Evolutionary conservation across 2,113 vertebrate species (phyloP), one percentile per base, ranked within the genome.

Genomic region (Gymnorhina tibicen): DNA sequence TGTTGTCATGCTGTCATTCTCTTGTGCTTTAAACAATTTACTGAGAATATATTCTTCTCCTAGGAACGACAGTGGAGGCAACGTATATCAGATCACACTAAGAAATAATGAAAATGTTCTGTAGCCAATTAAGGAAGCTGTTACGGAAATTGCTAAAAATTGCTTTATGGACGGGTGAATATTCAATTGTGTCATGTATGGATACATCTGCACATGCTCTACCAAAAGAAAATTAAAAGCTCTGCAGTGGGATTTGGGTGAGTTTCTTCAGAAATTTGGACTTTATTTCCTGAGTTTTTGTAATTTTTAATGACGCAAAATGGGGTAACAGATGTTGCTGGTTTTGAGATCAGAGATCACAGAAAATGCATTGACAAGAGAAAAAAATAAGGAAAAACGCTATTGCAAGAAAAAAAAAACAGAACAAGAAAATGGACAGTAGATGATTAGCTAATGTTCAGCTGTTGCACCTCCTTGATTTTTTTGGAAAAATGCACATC

Each of bases 41-140:
- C 97, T 98, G 86, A 99, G 98, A 35, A 99, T 91, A 20, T 98
- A 97, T 72, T 99, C 98, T 41, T 99, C 99, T 93, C 98, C 99
- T 99, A 96, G 59, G 89, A 97, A 33, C 15, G 59, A 66, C n/a
- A 91, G 75, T 26, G 73, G 28, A 87, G 53, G 42, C 50, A 84
- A 86, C 37, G 68, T 35, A 24, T 27, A 81, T 95, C 55, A 95
- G 75, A 76, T 90, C 73, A 85, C 68, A 52, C 58, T 49, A 81
- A 67, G 46, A 91, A 88, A 76, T 80, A 93, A 88, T 30, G 28
- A 85, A 76, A 83, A 53, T 35, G 9, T 93, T 77, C 63, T 93
- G 53, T 39, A 89, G 60, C 26, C 53, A 78, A 2, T 35, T 86
- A 80, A 96, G 82, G 50, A 85, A 81, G 52, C 17, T 93, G 24